Evolutionary conservation across 2,888 invertebrate species (phyloP).

Genomic region (Amaurobius ferox): DNA sequence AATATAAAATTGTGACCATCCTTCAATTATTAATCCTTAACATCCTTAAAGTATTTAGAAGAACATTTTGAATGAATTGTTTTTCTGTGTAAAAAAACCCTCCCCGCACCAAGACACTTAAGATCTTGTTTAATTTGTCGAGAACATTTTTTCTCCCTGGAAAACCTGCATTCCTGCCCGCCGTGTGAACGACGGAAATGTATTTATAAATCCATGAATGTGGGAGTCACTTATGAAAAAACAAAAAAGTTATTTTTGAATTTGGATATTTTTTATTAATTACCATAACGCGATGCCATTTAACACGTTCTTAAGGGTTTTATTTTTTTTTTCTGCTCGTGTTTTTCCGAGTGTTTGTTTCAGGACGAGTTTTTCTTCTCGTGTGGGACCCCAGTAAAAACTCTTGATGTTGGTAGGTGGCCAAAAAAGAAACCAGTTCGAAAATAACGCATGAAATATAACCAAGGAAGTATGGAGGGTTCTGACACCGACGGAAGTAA

Average conservation of each 20-base stretch:
- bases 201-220: background rate
- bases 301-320: background rate
- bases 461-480: background rate
- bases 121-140: background rate
- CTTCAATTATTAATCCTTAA: too few relatives aligned
- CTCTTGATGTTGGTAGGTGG: background rate
- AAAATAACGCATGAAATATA: conserved; percentile 12
- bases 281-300: background rate
- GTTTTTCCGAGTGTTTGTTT: background rate
- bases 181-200: background rate
- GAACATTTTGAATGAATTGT: too few relatives aligned
- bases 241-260: background rate
- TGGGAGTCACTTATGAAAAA: background rate
- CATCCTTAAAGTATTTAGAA: too few relatives aligned
- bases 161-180: background rate
- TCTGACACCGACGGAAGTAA: background rate
- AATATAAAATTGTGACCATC: too few relatives aligned
- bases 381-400: background rate
- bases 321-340: background rate
- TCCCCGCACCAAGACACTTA: too few relatives aligned
- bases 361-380: background rate
- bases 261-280: background rate
- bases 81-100: too few relatives aligned
- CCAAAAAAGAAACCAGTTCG: background rate
- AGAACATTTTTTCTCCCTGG: background rate